Evolutionary conservation across 1,140 invertebrate genomes (phyloP).

Genomic region (Battus philenor): DNA sequence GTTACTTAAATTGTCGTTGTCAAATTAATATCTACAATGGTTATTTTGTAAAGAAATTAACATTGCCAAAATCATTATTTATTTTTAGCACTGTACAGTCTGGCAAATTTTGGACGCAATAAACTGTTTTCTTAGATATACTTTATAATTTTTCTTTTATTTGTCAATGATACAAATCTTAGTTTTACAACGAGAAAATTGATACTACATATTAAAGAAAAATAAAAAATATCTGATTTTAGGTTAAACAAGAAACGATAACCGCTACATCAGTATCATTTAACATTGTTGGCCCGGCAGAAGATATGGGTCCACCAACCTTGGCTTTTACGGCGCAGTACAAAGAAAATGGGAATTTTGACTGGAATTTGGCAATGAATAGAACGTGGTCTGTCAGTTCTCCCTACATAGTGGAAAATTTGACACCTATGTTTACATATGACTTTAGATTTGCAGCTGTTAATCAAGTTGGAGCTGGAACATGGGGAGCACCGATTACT

Average conservation of each 20-base stretch:
- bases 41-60: too few relatives aligned
- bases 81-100: too few relatives aligned
- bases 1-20: too few relatives aligned
- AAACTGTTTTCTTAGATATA: too few relatives aligned
- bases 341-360: slow-evolving; percentile 79
- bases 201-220: too few relatives aligned
- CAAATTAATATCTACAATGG: too few relatives aligned
- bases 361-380: slow-evolving; percentile 82
- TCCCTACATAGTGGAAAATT: slow-evolving; percentile 86
- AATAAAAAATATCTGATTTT: too few relatives aligned
- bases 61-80: too few relatives aligned
- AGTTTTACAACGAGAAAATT: too few relatives aligned
- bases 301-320: slow-evolving; percentile 85
- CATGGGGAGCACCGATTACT: slow-evolving; percentile 78
- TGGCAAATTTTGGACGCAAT: too few relatives aligned
- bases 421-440: slow-evolving; percentile 87
- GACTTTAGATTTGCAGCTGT: slow-evolving; percentile 89
- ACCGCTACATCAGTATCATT: slow-evolving; percentile 92
- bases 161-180: too few relatives aligned
- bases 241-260: slow-evolving; percentile 79
- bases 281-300: slow-evolving; percentile 82
- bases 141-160: too few relatives aligned
- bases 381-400: slow-evolving; percentile 86
- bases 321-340: slow-evolving; percentile 85
- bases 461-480: slow-evolving; percentile 89